Conservation (phyloP, 1,140 invertebrate species). For the Elymnias hypermnestra region DNA sequence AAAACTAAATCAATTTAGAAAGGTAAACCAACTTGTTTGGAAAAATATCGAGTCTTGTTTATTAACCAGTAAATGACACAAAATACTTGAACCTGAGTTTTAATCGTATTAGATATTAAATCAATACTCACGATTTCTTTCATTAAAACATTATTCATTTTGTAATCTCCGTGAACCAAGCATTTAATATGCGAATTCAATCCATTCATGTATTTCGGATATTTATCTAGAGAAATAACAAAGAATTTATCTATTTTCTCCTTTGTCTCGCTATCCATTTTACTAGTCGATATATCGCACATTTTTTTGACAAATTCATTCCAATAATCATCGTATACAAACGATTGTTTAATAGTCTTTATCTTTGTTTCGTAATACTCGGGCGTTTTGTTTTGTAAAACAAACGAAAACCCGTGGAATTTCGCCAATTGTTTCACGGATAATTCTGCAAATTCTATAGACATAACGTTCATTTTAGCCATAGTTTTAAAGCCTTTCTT, state of each 20-base stretch:
- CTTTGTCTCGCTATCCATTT: conserved; percentile 29
- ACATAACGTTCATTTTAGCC: conserved; percentile 34
- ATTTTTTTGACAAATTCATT: conserved; percentile 34
- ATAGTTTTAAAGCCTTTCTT: conserved; percentile 40
- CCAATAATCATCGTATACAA: conserved; percentile 38
- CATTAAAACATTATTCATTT: conserved; percentile 44
- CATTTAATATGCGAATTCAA: conserved; percentile 20
- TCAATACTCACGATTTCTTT: conserved; percentile 44
- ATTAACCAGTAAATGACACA: too few species aligned
- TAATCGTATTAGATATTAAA: too few species aligned
- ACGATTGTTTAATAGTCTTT: conserved; percentile 35
- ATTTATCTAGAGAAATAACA: conserved; percentile 28
- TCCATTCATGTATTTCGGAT: conserved; percentile 36
- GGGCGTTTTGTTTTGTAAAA: conserved; percentile 30
- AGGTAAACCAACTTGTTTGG: too few species aligned
- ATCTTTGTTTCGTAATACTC: conserved; percentile 42
- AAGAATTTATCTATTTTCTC: conserved; percentile 30
- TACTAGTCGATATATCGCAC: conserved; percentile 22
- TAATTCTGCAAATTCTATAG: conserved; percentile 35
- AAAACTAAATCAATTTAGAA: too few species aligned
- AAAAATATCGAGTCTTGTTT: too few species aligned
- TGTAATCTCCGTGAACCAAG: conserved; percentile 51
- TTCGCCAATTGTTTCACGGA: conserved; percentile 44
- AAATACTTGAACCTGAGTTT: too few species aligned
- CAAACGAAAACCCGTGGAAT: conserved; percentile 49